Percentiles rank a stretch among this genome's conserved stretches.
Conservation (phyloP, 2,113 vertebrate genomes). For the Colossoma macropomum region DNA sequence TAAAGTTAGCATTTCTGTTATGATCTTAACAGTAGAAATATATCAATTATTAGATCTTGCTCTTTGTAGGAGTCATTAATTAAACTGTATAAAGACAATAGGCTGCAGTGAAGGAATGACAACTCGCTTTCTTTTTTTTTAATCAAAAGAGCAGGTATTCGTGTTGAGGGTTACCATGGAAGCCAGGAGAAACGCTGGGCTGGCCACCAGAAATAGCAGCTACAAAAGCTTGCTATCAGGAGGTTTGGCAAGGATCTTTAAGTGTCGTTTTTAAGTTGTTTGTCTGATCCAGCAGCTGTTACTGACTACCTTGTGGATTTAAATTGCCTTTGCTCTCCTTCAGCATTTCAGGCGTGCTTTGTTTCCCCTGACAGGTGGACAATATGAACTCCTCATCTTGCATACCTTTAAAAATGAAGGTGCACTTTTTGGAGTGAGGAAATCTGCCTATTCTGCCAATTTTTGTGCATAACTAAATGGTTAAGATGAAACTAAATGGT, state of each 20-base stretch:
- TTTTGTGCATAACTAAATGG: too few relatives aligned
- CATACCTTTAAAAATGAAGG: background rate
- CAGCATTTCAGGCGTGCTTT: background rate
- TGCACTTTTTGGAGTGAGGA: background rate
- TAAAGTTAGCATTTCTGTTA: background rate
- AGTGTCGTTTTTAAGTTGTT: slow-evolving; percentile 21
- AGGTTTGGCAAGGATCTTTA: slow-evolving; percentile 17
- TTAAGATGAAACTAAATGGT: too few relatives aligned
- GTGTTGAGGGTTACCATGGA: slow-evolving; percentile 43
- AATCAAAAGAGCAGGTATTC: slow-evolving; percentile 39
- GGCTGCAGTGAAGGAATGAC: slow-evolving; percentile 17
- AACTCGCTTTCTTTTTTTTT: background rate
- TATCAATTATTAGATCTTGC: background rate
- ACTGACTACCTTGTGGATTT: background rate
- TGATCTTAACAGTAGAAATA: slow-evolving; percentile 7
- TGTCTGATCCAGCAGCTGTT: slow-evolving; percentile 23
- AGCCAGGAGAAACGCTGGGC: slow-evolving; percentile 37
- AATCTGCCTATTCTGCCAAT: too few relatives aligned
- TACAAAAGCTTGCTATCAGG: slow-evolving; percentile 3
- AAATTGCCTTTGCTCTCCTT: background rate
- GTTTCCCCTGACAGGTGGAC: background rate
- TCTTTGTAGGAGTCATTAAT: slow-evolving; percentile 9
- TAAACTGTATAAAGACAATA: slow-evolving; percentile 17
- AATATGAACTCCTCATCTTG: background rate
- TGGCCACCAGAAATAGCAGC: slow-evolving; percentile 41